Conservation (phyloP, 2,888 invertebrate genomes). For the Drosophila kuntzei region DNA sequence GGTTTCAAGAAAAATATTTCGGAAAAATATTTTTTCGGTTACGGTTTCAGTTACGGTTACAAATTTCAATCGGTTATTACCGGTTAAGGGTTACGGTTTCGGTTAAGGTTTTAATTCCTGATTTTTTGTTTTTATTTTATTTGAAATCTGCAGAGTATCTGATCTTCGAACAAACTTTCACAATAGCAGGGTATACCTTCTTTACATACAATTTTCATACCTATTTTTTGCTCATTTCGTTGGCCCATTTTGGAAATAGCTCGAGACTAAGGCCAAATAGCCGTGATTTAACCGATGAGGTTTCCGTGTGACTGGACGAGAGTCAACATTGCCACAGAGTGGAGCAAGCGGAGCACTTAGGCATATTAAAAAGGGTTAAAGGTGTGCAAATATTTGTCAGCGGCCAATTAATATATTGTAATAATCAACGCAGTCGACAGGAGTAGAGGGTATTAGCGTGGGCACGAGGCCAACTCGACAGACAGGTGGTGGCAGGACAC, state of each 20-base stretch:
- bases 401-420: constrained; percentile 80
- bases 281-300: constrained; percentile 37
- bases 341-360: constrained; percentile 63
- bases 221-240: constrained; percentile 15
- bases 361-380: constrained; percentile 82
- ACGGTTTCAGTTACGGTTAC: too few relatives aligned
- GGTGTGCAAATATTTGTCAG: constrained; percentile 78
- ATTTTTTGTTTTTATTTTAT: too few relatives aligned
- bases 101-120: too few relatives aligned
- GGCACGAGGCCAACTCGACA: constrained; percentile 7
- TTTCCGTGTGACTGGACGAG: constrained; percentile 36
- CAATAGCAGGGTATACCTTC: not conserved
- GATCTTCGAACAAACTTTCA: not conserved
- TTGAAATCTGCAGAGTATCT: not conserved
- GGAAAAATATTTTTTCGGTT: too few relatives aligned
- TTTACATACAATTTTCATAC: not conserved
- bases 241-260: constrained; percentile 21
- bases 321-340: constrained; percentile 41
- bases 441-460: constrained; percentile 3
- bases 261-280: constrained; percentile 31
- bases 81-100: too few relatives aligned
- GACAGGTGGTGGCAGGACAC: constrained; percentile 40
- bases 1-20: too few relatives aligned
- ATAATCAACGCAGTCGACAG: constrained; percentile 57
- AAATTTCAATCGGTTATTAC: too few relatives aligned